Evolutionary conservation across 2,113 vertebrate species (phyloP).

Genomic region (Turdus rufiventris): DNA sequence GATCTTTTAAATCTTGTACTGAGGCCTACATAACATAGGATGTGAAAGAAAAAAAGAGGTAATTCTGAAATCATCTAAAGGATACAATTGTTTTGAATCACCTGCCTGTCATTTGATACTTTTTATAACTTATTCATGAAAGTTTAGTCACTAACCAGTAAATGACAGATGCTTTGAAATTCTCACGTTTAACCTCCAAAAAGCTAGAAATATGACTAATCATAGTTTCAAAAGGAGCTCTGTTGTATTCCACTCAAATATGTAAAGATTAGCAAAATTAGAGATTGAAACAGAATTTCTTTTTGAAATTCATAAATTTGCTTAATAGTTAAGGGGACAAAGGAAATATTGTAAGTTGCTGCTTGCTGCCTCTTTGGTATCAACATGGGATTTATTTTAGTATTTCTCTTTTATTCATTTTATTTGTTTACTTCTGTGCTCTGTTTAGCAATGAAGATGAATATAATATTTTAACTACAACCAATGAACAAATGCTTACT

Average conservation of each 20-base stretch:
- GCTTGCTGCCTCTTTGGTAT: neutral
- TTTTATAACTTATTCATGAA: neutral
- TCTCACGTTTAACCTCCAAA: neutral
- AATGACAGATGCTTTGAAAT: neutral
- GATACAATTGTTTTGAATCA: neutral
- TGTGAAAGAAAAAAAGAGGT: neutral
- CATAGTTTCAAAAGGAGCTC: neutral
- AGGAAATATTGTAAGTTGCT: neutral
- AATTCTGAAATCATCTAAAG: neutral
- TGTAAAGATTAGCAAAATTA: neutral
- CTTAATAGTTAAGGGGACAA: neutral
- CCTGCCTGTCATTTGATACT: neutral
- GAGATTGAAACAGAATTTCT: neutral
- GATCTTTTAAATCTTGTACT: neutral
- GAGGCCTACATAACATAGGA: neutral
- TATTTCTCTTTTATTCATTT: neutral
- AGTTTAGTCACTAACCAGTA: neutral
- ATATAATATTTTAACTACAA: neutral
- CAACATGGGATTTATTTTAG: neutral
- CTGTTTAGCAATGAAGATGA: neutral
- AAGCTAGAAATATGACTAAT: neutral
- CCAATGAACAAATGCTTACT: neutral
- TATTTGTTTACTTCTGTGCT: neutral
- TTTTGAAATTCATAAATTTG: neutral
- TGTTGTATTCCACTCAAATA: neutral